Evolutionary conservation across 1,140 invertebrate genomes (phyloP).

Genomic region (Trissolcus basalis): DNA sequence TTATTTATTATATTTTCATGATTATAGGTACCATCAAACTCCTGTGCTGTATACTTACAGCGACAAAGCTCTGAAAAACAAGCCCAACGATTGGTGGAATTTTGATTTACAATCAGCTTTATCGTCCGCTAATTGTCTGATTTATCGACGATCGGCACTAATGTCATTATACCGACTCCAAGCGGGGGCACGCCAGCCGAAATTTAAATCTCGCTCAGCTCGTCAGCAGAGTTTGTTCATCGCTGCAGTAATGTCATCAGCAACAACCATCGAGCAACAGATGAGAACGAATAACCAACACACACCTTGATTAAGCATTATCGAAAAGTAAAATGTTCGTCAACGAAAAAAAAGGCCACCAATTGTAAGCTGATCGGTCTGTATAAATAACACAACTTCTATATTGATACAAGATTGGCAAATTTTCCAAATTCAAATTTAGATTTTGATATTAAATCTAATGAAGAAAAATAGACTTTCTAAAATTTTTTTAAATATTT

Average conservation of each 20-base stretch:
- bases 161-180: constrained; percentile 64
- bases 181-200: constrained; percentile 44
- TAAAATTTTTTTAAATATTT: too few species aligned
- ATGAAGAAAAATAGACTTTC: too few species aligned
- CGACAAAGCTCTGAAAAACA: constrained; percentile 20
- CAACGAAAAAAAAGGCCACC: too few species aligned
- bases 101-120: constrained; percentile 69
- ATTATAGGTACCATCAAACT: too few species aligned
- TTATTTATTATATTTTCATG: too few species aligned
- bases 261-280: constrained; percentile 45
- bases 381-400: too few species aligned
- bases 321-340: constrained; percentile 22
- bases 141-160: constrained; percentile 67
- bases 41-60: constrained; percentile 16
- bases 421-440: too few species aligned
- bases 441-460: too few species aligned
- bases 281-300: constrained; percentile 46
- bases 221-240: constrained; percentile 28
- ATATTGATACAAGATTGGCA: too few species aligned
- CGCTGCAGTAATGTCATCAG: constrained; percentile 25
- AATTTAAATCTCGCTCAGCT: constrained; percentile 53
- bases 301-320: constrained; percentile 34
- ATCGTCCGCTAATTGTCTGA: constrained; percentile 70
- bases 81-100: constrained; percentile 57
- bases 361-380: background rate